phyloP scores from a whole-genome alignment of 1,140 invertebrate genomes.

The Anastatus disparis region DNA sequence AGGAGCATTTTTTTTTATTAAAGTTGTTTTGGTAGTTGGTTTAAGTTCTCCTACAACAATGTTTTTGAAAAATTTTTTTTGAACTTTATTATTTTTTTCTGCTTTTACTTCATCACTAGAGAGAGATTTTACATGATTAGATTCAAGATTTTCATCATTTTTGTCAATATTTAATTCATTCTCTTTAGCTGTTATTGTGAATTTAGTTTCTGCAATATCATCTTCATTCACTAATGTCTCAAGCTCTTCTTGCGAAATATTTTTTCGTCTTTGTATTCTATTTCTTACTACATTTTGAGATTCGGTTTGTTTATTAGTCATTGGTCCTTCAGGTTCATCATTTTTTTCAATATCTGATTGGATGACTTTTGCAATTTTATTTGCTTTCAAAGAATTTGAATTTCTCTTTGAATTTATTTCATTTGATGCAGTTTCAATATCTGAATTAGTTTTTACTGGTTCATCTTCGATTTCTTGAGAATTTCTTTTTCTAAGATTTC shows the following conservation, averaged over 20 bases:
- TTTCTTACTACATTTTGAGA: constrained; percentile 2
- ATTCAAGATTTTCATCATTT: background rate
- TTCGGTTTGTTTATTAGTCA: background rate
- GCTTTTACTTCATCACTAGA: no score
- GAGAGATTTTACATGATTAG: no score
- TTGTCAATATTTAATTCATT: background rate
- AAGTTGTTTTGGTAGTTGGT: background rate
- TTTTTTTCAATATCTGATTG: background rate
- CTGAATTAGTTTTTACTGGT: background rate
- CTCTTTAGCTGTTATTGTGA: no score
- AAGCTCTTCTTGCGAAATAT: constrained; percentile 20
- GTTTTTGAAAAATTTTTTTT: constrained; percentile 31
- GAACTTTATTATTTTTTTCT: no score
- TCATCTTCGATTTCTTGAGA: background rate
- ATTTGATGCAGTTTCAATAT: background rate
- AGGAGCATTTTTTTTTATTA: background rate
- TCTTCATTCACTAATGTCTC: constrained; percentile 17
- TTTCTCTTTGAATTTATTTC: background rate
- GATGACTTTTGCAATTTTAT: background rate
- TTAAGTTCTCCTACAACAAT: background rate
- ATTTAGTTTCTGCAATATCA: constrained; percentile 5
- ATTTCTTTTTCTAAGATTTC: background rate
- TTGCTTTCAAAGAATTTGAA: background rate
- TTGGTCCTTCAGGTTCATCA: background rate
- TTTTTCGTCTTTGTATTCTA: constrained; percentile 11